Base-by-base conservation (phyloP, 2,797 vertebrate species). In the Ceyx erithaca region DNA sequence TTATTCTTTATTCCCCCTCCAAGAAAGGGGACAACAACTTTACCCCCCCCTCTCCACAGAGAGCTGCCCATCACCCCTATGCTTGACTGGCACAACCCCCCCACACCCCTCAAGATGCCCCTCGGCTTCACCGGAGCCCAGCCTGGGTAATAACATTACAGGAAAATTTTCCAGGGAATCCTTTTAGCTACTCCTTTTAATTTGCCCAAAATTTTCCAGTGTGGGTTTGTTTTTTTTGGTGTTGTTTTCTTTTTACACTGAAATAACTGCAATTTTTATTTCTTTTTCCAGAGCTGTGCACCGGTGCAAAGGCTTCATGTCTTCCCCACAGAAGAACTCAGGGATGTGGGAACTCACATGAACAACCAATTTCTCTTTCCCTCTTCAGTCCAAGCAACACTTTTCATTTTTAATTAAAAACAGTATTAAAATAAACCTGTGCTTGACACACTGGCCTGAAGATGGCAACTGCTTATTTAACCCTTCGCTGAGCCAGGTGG, bases 1-100 rank as follows among this genome's bases (percentile, higher is more conserved):
- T 31, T 46, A 62, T 20, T 31, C 51, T 82, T 66, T 17, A 80
- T 49, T 67, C 12, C 69, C 43, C n/a, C 46, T n/a, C 3, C 2
- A 26, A 55, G 35, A 46, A 80, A 51, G 45, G 16, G 57, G 54
- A 31, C 0, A 2, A 46, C 14, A 2, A 46, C 14, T 43, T 49
- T 12, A 21, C 8, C 10, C 26, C n/a, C 6, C 35, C 21, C 11
- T 59, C 31, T 31, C 30, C 0, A 0, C 20, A 10, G 20, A 19
- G 35, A 54, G 31, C 59, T 68, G 79, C n/a, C 33, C 59, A 14
- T 20, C 63, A 21, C 23, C 1, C 1, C 30, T 1, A 2, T 1
- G n/a, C 6, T 17, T 9, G 1, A 40, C 15, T 7, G 59, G n/a
- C 43, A 66, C 61, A 49, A 46, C 4, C 14, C 16, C 40, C 1